Base-by-base conservation (phyloP, 2,113 vertebrate species). In the Odobenus rosmarus region DNA sequence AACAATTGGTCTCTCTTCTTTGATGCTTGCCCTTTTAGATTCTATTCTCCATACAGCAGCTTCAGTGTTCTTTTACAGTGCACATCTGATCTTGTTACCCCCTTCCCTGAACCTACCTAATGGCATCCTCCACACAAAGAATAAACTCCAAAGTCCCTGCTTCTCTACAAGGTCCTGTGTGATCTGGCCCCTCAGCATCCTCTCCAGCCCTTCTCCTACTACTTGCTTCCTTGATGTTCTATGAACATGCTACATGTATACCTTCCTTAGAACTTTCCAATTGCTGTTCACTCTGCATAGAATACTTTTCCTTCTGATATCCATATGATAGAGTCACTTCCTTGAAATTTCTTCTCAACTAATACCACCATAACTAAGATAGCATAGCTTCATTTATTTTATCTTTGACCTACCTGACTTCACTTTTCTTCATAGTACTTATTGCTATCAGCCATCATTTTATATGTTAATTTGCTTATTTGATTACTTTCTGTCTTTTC, bases 271-370 rank as follows among this genome's bases (percentile, higher is more conserved):
- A 10, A 42, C 19, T 61, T n/a, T 26, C 26, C 24, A n/a, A 12
- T 42, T 61, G 42, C 82, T 21, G 9, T 81, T 80, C n/a, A 49
- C 11, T 81, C 10, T 72, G 3, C n/a, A 33, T 13, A 39, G 42
- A 39, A 87, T 21, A 80, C 0, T 55, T 81, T 39, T 81, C 10
- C 26, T 15, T 79, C 57, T 61, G 51, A n/a, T 49, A 51, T 5
- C 7, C 33, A 24, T 3, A 31, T 31, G 55, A 19, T 46, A 76
- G 28, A 83, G 79, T 62, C 23, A 76, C 57, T 61, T 49, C 85
- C 28, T 83, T n/a, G 15, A 55, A 77, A n/a, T 72, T 74, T 81
- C 82, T 72, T 92, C 61, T 77, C 13, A 16, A 71, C 94, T 46
- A 62, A 42, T 1, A 62, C 13, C 31, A 49, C 51, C 9, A 33